Base-by-base conservation (phyloP, 2,888 invertebrate genomes). In the Nomada ruficornis region DNA sequence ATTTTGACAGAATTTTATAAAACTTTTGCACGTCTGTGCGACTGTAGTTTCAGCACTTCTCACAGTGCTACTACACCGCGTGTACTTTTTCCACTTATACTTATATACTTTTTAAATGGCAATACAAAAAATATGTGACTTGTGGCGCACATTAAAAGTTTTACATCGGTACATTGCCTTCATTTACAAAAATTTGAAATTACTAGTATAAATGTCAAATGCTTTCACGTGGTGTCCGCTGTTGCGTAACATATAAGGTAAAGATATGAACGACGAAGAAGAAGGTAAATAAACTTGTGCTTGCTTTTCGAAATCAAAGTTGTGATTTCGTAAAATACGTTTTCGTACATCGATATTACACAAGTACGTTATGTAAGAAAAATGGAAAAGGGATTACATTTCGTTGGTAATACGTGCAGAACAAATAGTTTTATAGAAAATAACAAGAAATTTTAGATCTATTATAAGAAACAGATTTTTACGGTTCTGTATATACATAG, bases 241-340 rank as follows among this genome's bases (percentile, higher is more conserved):
- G n/a, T 79, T 79, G 52, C 64, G 59, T 77, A 79, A 79, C 64
- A 2, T 18, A 50, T 1, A 18, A 47, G 44, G 64, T 54, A 47
- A 55, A 76, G 55, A 7, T 26, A 26, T 23, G 47, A 50, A n/a
- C 13, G 13, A 67, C 36, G n/a, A 47, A 36, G 3, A 63, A 15
- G 47, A 26, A 75, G 36, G 55, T 20, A 29, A 15, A 42, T 0
- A 20, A 67, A 65, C 29, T 70, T 13, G 11, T 42, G 50, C 9
- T 11, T 44, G 59, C 13, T 59, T 26, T n/a, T 63, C 23, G 50
- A 64, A 47, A 26, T 59, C 52, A 3, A n/a, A 71, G 44, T 57
- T 11, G 54, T 29, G 18, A 20, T 47, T 9, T 59, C 9, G 23
- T n/a, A 1, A 2, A 4, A 5, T 4, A 44, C 0, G 9, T 20